A percentile compares a stretch with the other conserved stretches of the same genome.
These are phyloP conservation scores for Trichomycterus rosablanca DNA, from an alignment of 2,113 vertebrate species.

Conservation along the genomic window DNA sequence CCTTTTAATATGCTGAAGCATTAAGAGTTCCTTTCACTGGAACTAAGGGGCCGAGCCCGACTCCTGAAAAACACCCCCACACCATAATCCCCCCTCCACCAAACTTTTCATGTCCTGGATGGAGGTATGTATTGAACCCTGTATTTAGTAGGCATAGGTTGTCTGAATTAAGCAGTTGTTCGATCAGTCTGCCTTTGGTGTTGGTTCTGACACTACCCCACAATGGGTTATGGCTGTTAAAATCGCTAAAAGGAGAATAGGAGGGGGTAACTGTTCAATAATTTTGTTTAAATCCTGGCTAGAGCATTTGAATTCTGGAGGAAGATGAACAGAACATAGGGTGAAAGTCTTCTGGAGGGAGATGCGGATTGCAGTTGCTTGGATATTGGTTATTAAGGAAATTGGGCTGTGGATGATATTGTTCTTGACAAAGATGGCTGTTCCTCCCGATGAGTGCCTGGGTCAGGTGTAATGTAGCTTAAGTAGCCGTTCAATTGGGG, in stretches of 20 bases:
- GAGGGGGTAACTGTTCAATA: not conserved
- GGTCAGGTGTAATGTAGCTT: too few relatives aligned
- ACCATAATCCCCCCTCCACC: too few relatives aligned
- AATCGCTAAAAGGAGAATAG: not conserved
- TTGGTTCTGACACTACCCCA: not conserved
- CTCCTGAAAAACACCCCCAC: too few relatives aligned
- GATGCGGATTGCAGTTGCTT: not conserved
- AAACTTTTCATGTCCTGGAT: too few relatives aligned
- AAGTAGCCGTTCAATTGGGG: too few relatives aligned
- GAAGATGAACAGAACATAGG: not conserved
- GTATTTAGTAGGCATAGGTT: not conserved
- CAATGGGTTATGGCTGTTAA: not conserved
- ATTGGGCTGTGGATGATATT: not conserved
- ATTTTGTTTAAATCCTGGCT: not conserved
- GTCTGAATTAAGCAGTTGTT: too few relatives aligned
- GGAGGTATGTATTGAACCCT: too few relatives aligned
- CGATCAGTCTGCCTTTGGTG: not conserved
- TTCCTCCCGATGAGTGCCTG: too few relatives aligned
- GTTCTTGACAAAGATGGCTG: not conserved
- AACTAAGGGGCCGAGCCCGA: too few relatives aligned
- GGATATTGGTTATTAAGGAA: not conserved
- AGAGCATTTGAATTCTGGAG: not conserved
- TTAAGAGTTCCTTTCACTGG: too few relatives aligned
- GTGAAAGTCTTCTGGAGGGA: not conserved
- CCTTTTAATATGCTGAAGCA: too few relatives aligned